Evolutionary conservation across 2,888 invertebrate species (phyloP), one percentile per base, ranked within the genome.

Genomic region (Lamproptera curius): DNA sequence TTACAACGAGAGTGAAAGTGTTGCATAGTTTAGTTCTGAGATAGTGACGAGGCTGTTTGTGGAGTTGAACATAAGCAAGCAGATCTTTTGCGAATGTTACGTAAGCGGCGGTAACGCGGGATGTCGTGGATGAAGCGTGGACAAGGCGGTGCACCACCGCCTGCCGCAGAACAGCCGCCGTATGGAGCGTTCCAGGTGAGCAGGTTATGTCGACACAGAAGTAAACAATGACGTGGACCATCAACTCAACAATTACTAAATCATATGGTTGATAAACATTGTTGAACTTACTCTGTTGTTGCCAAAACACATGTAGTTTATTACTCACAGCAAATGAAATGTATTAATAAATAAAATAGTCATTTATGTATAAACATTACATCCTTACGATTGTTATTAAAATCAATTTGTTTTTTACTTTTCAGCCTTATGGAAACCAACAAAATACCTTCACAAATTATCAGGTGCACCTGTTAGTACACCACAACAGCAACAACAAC

Each of bases 121-220:
- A 88, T 88, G 88, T 88, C 88, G 71, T 88, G 88, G 88, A 82
- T 76, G 77, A 84, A 85, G 67, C 76, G 83, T 67, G 61, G 65
- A 62, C 65, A 67, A 53, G 67, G 61, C 51, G 74, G 70, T 63
- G 75, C 59, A 59, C 71, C 67, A 60, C 71, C 59, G 61, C 70
- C 51, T 62, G 68, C 51, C 60, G 70, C 54, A 41, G 83, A 73
- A 48, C 75, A 69, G 56, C 76, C 71, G 67, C 59, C 67, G 53
- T 79, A 73, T 67, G 60, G 63, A 57, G 68, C 76, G 49, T 62
- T 75, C 53, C 85, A 84, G 83, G 86, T 84, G 58, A 76, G 75
- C 69, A 73, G 71, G 74, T 76, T 77, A 77, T 67, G 65, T 67
- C 61, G 58, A 51, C 57, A 59, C 54, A 60, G 70, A 77, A 72